Evolutionary conservation across 2,113 vertebrate species (phyloP), one percentile per base, ranked within the genome.

Genomic region (Cyanoderma ruficeps): DNA sequence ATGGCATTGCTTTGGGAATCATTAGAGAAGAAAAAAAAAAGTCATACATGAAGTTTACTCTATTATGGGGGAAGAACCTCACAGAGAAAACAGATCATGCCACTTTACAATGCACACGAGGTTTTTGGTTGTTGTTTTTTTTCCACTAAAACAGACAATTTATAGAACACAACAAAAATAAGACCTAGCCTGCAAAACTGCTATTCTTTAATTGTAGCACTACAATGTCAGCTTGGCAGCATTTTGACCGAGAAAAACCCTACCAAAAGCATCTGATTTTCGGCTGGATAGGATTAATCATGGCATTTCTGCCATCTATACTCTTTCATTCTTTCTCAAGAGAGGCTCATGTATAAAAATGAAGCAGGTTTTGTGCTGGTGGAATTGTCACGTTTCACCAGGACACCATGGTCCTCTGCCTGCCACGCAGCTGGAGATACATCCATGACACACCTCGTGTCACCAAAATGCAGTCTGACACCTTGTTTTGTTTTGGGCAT

Each of bases 1-100:
- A 96, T 91, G 86, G 87, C 87, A 95, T 96, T 96, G 92, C 92
- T 93, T 93, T 96, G 68, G 71, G 61, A 96, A 92, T 46, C 70
- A 57, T 95, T 96, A 86, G 87, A 85, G 94, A 86, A 91, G 63
- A 39, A 85, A 72, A 81, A 37, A 23, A 69, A 69, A 74, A 88
- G 72, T 69, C 41, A 95, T 27, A 94, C 4, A 61, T 87, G 53
- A 88, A 88, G 50, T 83, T 95, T 71, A 88, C 42, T 68, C 55
- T 91, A 9, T 82, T 37, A 76, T 6, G 3, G 82, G 19, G 22
- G 33, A 89, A 83, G 50, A 72, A 74, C 13, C 71, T 93, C 59
- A 84, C 8, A 85, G 14, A 94, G 19, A 90, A 78, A 74, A 94
- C 13, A 93, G 23, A 81, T 72, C 39, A 89, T 35, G 63, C 15